phyloP scores from a whole-genome alignment of 1,140 invertebrate genomes.

The Mya arenaria region DNA sequence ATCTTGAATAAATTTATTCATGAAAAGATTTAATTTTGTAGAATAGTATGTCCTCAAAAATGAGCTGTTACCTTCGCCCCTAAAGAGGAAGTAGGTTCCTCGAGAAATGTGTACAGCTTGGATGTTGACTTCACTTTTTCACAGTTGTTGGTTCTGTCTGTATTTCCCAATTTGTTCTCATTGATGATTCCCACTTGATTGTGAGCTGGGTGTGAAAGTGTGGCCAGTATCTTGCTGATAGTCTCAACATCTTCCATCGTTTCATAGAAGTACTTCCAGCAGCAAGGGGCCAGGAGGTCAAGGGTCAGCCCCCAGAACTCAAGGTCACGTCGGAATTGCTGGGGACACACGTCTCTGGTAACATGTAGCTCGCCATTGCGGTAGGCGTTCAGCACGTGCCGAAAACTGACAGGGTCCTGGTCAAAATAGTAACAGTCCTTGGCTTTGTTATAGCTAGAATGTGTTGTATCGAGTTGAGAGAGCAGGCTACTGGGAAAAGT shows the following conservation, averaged over 20 bases:
- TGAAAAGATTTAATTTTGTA: no score
- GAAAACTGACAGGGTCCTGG: not conserved
- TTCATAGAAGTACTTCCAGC: constrained; percentile 18
- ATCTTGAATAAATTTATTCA: no score
- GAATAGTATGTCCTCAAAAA: no score
- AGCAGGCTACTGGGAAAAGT: no score
- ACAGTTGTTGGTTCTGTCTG: not conserved
- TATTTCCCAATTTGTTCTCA: not conserved
- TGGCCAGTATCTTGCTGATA: no score
- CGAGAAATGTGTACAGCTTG: not conserved
- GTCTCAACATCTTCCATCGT: not conserved
- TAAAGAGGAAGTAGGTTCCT: not conserved
- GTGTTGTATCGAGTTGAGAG: no score
- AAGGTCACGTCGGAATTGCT: not conserved
- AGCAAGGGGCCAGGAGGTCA: constrained; percentile 7
- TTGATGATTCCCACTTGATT: no score
- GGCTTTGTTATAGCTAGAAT: not conserved
- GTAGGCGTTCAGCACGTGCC: not conserved
- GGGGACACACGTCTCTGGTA: constrained; percentile 7
- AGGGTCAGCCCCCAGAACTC: constrained; percentile 7
- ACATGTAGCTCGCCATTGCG: not conserved
- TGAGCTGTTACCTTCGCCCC: constrained; percentile 10
- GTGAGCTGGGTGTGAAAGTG: no score
- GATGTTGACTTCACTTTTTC: not conserved
- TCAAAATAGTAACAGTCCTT: not conserved